A percentile compares a stretch with the other conserved stretches of the same genome.
Evolutionary conservation across 1,140 invertebrate genomes (phyloP).

Genomic region (Asobara japonica): DNA sequence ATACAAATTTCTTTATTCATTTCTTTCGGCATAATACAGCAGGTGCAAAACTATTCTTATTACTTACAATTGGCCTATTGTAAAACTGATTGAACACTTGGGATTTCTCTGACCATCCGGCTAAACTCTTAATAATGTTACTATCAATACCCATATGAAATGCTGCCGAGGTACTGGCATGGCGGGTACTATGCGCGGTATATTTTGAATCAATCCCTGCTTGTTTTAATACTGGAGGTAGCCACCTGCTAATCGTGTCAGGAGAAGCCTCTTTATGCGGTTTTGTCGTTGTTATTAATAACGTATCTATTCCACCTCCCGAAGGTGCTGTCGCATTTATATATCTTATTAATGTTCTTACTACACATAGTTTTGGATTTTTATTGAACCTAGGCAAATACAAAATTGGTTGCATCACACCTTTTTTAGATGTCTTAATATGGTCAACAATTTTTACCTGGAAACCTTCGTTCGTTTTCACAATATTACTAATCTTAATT

Average conservation of each 20-base stretch:
- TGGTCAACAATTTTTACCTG: constrained; percentile 26
- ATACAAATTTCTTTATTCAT: no score
- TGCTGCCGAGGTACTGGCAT: constrained; percentile 25
- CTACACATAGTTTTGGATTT: constrained; percentile 16
- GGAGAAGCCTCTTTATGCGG: constrained; percentile 20
- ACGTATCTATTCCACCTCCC: not conserved
- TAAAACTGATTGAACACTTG: constrained; percentile 29
- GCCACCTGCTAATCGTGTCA: constrained; percentile 30
- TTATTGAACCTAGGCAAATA: constrained; percentile 6
- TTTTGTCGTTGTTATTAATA: constrained; percentile 20
- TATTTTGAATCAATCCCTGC: constrained; percentile 16
- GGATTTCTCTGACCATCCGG: constrained; percentile 26
- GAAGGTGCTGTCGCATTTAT: not conserved
- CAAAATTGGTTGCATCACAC: constrained; percentile 3
- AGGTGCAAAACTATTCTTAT: constrained; percentile 18
- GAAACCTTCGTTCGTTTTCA: not conserved
- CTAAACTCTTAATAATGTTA: constrained; percentile 16
- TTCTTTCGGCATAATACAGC: constrained; percentile 2
- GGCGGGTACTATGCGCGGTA: constrained; percentile 23
- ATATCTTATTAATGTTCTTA: constrained; percentile 7
- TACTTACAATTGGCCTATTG: constrained; percentile 20
- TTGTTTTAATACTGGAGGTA: constrained; percentile 18
- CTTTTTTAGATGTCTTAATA: constrained; percentile 25
- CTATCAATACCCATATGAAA: constrained; percentile 4
- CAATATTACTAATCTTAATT: constrained; percentile 25